These are phyloP conservation scores for Nasonia oneida DNA, from an alignment of 2,888 invertebrate genomes.

Conservation along the genomic window DNA sequence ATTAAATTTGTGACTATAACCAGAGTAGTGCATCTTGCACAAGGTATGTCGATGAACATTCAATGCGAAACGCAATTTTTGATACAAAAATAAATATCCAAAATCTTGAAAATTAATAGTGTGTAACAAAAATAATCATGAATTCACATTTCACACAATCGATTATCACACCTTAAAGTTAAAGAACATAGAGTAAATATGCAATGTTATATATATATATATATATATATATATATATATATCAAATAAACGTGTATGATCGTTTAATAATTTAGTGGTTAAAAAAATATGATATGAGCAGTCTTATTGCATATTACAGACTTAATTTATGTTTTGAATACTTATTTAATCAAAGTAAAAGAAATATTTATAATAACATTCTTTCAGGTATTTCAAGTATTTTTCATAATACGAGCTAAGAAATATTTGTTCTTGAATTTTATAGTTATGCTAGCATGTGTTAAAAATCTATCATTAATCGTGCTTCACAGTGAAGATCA, in stretches of 20 bases:
- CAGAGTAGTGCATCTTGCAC: conserved; percentile 41
- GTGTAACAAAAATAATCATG: conserved; percentile 40
- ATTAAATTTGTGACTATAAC: conserved; percentile 46
- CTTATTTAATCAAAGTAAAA: conserved; percentile 57
- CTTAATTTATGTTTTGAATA: conserved; percentile 57
- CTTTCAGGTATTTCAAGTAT: conserved; percentile 41
- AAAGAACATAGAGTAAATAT: conserved; percentile 50
- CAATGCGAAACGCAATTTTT: conserved; percentile 56
- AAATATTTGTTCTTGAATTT: conserved; percentile 46
- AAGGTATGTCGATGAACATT: conserved; percentile 48
- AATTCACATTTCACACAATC: conserved; percentile 36
- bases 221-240: too few relatives aligned
- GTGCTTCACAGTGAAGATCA: conserved; percentile 57
- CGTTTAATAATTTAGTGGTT: conserved; percentile 60
- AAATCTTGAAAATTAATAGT: conserved; percentile 35
- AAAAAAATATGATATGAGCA: conserved; percentile 63
- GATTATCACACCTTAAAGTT: conserved; percentile 53
- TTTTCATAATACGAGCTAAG: conserved; percentile 45
- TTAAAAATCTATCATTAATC: conserved; percentile 53
- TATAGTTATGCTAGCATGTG: conserved; percentile 1
- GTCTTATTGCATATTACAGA: conserved; percentile 61
- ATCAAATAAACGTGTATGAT: conserved; percentile 50
- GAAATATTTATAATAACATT: conserved; percentile 43
- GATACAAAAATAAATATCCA: conserved; percentile 51
- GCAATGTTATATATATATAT: conserved; percentile 39